phyloP scores from a whole-genome alignment of 2,113 vertebrate species.

The Fukomys damarensis region DNA sequence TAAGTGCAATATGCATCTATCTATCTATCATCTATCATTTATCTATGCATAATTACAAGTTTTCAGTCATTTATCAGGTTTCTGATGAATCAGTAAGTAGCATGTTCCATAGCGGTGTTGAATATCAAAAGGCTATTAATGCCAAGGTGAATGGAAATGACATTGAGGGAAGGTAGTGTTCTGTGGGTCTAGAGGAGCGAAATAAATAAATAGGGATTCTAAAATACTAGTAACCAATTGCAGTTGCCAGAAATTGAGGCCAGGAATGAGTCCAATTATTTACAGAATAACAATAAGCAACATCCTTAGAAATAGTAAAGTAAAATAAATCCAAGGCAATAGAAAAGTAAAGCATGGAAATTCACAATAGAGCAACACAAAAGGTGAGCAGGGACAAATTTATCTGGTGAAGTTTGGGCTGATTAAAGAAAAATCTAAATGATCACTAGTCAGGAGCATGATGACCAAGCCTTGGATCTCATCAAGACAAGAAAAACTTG shows the following conservation, averaged over 20 bases:
- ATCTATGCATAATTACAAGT: background rate
- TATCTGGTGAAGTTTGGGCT: background rate
- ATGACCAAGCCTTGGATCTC: background rate
- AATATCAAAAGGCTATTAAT: background rate
- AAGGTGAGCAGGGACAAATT: background rate
- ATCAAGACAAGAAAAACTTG: background rate
- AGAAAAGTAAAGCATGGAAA: background rate
- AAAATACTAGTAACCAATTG: background rate
- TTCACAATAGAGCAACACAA: background rate
- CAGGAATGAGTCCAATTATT: conserved; percentile 25
- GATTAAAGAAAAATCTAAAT: background rate
- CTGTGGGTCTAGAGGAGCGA: background rate
- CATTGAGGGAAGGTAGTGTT: background rate
- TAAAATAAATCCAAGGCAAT: background rate
- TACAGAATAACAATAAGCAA: background rate
- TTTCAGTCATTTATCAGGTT: background rate
- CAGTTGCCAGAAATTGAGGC: background rate
- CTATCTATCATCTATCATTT: background rate
- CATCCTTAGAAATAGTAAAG: background rate
- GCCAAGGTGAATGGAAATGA: background rate
- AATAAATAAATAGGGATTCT: background rate
- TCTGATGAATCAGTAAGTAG: background rate
- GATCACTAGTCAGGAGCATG: too few relatives aligned
- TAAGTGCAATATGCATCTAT: background rate
- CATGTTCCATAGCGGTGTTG: background rate